Evolutionary conservation across 2,888 invertebrate genomes (phyloP).

Genomic region (Pandemis heparana): DNA sequence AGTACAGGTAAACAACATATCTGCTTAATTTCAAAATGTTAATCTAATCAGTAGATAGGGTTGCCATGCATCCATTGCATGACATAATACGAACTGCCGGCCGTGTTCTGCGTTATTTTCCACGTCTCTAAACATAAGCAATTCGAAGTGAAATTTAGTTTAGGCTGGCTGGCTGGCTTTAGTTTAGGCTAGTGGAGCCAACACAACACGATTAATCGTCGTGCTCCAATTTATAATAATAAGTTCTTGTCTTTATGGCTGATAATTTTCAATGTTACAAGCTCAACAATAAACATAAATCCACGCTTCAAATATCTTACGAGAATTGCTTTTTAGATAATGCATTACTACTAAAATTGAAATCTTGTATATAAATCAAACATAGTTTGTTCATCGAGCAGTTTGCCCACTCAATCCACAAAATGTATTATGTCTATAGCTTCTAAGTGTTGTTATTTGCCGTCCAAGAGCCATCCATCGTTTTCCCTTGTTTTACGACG

Average conservation of each 20-base stretch:
- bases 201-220: constrained; percentile 8
- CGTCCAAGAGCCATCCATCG: constrained; percentile 49
- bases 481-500: constrained; percentile 60
- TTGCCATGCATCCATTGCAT: constrained; percentile 25
- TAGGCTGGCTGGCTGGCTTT: too few species aligned
- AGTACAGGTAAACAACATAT: constrained; percentile 26
- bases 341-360: neutral
- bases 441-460: constrained; percentile 21
- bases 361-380: neutral
- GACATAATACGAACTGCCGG: neutral
- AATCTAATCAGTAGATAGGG: constrained; percentile 37
- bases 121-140: constrained; percentile 10
- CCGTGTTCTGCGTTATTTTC: constrained; percentile 7
- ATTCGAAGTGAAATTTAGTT: constrained; percentile 1
- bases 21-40: constrained; percentile 38
- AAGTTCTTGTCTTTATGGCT: neutral
- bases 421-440: neutral
- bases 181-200: neutral
- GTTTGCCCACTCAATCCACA: neutral
- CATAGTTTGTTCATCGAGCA: neutral
- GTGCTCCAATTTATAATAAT: constrained; percentile 1
- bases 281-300: constrained; percentile 2
- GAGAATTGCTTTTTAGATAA: constrained; percentile 1
- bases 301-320: neutral
- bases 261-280: neutral